Evolutionary conservation across 1,140 invertebrate genomes (phyloP).

Genomic region (Pseudobourletiella spinata): DNA sequence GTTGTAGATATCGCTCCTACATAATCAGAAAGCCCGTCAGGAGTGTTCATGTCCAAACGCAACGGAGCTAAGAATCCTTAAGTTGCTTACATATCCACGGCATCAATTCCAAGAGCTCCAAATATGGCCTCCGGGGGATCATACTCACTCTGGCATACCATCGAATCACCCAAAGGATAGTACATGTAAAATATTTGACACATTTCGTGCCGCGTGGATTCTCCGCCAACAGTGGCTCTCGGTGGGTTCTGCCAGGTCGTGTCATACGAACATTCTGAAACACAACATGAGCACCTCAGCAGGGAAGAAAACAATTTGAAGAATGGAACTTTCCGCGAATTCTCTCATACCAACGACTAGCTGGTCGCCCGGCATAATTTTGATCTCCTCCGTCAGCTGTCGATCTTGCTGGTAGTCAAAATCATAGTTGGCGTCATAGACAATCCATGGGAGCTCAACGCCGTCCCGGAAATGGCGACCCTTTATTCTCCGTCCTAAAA

Average conservation of each 20-base stretch:
- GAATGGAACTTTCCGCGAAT: neutral
- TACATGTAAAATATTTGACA: too few species aligned
- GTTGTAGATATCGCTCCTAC: too few species aligned
- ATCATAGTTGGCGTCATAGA: conserved; percentile 56
- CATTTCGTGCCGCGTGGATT: conserved; percentile 2
- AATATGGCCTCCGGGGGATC: too few species aligned
- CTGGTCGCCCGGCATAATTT: conserved; percentile 15
- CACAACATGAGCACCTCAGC: neutral
- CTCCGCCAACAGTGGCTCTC: neutral
- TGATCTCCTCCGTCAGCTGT: conserved; percentile 1
- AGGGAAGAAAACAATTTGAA: neutral
- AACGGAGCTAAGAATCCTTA: too few species aligned
- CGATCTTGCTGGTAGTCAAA: conserved; percentile 50
- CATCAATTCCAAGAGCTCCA: too few species aligned
- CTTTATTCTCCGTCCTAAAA: conserved; percentile 50
- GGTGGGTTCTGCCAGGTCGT: neutral
- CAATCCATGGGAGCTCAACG: conserved; percentile 54
- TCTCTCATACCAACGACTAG: neutral
- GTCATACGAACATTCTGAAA: conserved; percentile 8
- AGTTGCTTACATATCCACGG: too few species aligned
- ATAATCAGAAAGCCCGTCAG: too few species aligned
- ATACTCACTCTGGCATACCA: too few species aligned
- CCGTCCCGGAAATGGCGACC: conserved; percentile 53
- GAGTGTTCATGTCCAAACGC: too few species aligned
- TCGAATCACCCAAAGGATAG: too few species aligned